Evolutionary conservation across 2,797 vertebrate species (phyloP), one percentile per base, ranked within the genome.

Genomic region (Acanthiza pusilla): DNA sequence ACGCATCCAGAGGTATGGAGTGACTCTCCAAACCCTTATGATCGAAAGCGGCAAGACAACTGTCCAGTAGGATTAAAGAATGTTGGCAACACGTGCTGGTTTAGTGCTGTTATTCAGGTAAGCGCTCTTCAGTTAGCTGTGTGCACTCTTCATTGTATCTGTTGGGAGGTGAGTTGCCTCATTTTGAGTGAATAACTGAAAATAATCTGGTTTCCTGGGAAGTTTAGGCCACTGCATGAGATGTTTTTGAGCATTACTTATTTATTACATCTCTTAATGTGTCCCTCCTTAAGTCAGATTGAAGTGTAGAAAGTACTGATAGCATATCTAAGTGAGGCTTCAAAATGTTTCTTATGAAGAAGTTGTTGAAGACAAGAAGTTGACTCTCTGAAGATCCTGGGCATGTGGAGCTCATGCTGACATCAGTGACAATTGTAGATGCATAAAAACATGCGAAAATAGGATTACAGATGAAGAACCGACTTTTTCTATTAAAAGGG

Each of bases 91-190:
- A 99, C 99, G 2, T 99, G 99, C 97, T 99, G 99, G 99, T 99
- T 99, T 98, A 99, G 99, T 93, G 99, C 99, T 51, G 99, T 99
- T 91, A 99, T 99, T 97, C 99, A 99, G 99, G 99, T 99, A 97
- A 98, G 97, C 38, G 9, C 21, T 61, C 36, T 47, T 50, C 5
- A 2, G 1, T 71, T 58, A 61, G 32, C 36, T 71, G 3, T 85
- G 16, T 55, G 11, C 72, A 13, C 21, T 51, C 15, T 66, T 86
- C 11, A 3, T 50, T 87, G 14, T 91, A 9, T 60, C 55, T 91
- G 3, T 32, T 54, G 55, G 47, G 22, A 88, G 47, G 58, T 27
- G 36, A 93, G 30, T 72, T 83, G 45, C 13, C 36, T 50, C 55
- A 53, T 76, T 77, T 54, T 55, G 50, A 68, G 30, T 51, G 29